Evolutionary conservation across 2,113 vertebrate genomes (phyloP), one percentile per base, ranked within the genome.

Genomic region (Tragelaphus buxtoni): DNA sequence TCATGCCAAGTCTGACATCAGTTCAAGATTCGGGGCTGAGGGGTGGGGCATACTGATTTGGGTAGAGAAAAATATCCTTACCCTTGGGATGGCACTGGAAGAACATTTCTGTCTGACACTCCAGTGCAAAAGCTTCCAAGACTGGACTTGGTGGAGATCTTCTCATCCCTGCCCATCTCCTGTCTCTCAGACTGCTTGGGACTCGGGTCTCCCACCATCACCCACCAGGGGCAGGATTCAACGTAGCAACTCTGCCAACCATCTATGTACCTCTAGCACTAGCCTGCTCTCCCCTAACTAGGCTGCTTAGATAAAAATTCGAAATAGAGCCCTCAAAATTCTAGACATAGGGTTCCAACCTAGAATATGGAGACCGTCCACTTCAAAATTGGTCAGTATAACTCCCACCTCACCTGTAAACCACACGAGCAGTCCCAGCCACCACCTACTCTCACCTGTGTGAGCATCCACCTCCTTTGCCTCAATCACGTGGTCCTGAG

Each of bases 1-100:
- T 1, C 13, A 17, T 1, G 0, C 9, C 8, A 26, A 0, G 8
- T 53, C 5, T 30, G 51, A 17, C 17, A 1, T 22, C 12, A 11
- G 30, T 24, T 61, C 32, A n/a, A 39, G 18, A 72, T 72, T 72
- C 0, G 0, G 53, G 42, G 1, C 11, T 35, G 8, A 13, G 5
- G 39, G 22, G 11, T 26, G 1, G 30, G 35, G 4, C 18, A 1
- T 35, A 32, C 39, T 61, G 26, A 65, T 26, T 61, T 56, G 26
- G 80, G 13, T 28, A 42, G 51, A 42, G 35, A n/a, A 17, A 58
- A 14, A 42, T 16, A 35, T 32, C 17, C 28, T 12, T 47, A 53
- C 10, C 3, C 10, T 42, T 13, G 8, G 22, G 32, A 28, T 28
- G 35, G 47, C 32, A 63, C 4, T 2, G 12, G 26, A 4, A 18